Evolutionary conservation across 2,888 invertebrate genomes (phyloP), one percentile per base, ranked within the genome.

Genomic region (Lymantria dispar): DNA sequence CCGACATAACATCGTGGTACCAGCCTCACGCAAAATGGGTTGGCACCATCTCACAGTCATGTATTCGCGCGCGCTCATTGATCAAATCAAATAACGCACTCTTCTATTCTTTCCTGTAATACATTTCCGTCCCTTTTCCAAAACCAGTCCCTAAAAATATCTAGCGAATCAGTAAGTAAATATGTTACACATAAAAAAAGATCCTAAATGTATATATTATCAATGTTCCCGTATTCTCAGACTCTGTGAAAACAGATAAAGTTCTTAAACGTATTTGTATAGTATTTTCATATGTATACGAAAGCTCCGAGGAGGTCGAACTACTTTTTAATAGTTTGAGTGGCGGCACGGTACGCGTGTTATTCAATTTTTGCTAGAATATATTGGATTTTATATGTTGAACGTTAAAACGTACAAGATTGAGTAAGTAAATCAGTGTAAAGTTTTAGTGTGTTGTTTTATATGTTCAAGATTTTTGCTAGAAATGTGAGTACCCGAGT

Each of bases 271-370:
- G 15, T 40, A 33, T 30, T 11, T 11, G 8, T 7, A 13, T 36
- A 41, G n/a, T 8, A 38, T 43, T 39, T 41, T 47, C 41, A 46
- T 29, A 44, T 42, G 41, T 45, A 40, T 22, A 45, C 14, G 40
- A 48, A 47, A 29, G 22, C 39, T 42, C 38, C 41, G 33, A 43
- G 15, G 43, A 60, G 50, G 50, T 37, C 45, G 54, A 55, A 58
- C 60, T 64, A 70, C 64, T 75, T 78, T 78, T 74, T 82, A 82
- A 82, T 80, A 82, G 82, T 82, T 81, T 77, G 82, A 82, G 82
- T 80, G 82, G 69, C 60, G 64, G 22, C 59, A 52, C 62, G 61
- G 59, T 57, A 47, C 46, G 43, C 37, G 60, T 58, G 64, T 80
- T 78, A 81, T 80, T 78, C 64, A 73, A 78, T 80, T 80, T 78